A percentile compares a stretch with the other conserved stretches of the same genome.
phyloP scores from a whole-genome alignment of 2,888 invertebrate genomes.

The Marronus borbonicus region DNA sequence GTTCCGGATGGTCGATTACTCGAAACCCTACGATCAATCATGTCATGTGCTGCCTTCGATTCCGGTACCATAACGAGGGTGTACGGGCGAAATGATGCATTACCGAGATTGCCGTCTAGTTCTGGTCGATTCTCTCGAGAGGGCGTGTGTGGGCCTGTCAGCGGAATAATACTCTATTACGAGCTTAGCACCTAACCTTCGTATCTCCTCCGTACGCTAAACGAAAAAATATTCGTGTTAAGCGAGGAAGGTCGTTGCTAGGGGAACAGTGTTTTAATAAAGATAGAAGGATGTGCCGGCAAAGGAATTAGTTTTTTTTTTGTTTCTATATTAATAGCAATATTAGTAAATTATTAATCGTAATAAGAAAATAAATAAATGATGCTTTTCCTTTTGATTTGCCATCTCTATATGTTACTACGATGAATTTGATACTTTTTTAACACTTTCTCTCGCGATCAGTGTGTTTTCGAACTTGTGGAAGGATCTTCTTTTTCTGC shows the following conservation, averaged over 20 bases:
- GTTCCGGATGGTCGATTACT: slow-evolving; percentile 52
- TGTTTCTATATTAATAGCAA: too few species aligned
- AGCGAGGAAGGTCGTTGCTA: slow-evolving; percentile 8
- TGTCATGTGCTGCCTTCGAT: slow-evolving; percentile 51
- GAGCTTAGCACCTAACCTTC: slow-evolving; percentile 45
- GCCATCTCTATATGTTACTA: too few species aligned
- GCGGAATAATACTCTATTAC: slow-evolving; percentile 49
- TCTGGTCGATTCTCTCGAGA: slow-evolving; percentile 50
- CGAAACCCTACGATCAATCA: slow-evolving; percentile 54
- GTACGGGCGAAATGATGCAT: slow-evolving; percentile 54
- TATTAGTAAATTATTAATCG: too few species aligned
- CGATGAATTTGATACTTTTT: too few species aligned
- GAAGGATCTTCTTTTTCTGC: too few species aligned
- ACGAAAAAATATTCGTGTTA: slow-evolving; percentile 1
- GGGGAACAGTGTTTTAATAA: not conserved
- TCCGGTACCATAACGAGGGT: slow-evolving; percentile 53
- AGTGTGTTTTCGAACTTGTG: too few species aligned
- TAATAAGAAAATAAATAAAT: too few species aligned
- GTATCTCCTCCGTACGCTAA: not conserved
- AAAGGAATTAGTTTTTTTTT: not conserved
- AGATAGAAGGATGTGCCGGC: not conserved
- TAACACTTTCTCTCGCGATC: too few species aligned
- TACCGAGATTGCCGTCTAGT: slow-evolving; percentile 52
- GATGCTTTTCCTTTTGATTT: too few species aligned
- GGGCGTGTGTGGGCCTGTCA: slow-evolving; percentile 51